Conservation (phyloP, 2,888 invertebrate genomes). For the Theristus sp. region DNA sequence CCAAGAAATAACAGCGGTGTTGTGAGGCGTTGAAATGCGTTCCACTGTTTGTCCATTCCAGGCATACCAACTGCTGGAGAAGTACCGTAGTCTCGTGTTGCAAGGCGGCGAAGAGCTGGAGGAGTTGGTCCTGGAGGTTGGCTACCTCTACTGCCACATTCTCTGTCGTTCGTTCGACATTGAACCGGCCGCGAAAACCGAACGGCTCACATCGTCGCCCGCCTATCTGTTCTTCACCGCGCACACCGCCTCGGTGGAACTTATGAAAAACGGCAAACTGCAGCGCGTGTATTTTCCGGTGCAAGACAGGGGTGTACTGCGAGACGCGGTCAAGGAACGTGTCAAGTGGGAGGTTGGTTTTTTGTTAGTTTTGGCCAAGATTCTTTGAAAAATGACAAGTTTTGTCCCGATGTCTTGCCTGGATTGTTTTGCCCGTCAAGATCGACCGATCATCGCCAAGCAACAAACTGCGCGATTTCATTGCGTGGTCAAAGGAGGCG, state of each 20-base stretch:
- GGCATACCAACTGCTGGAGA: conserved; percentile 11
- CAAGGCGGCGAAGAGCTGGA: neutral
- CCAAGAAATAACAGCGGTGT: too few species aligned
- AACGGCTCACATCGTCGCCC: conserved; percentile 6
- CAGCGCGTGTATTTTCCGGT: conserved; percentile 30
- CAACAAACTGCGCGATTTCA: conserved; percentile 31
- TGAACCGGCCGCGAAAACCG: conserved; percentile 14
- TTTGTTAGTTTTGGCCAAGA: too few species aligned
- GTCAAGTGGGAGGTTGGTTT: conserved; percentile 30
- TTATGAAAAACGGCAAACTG: conserved; percentile 27
- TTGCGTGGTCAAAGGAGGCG: conserved; percentile 31
- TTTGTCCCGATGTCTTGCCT: too few species aligned
- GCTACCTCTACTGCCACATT: conserved; percentile 29
- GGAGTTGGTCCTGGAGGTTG: conserved; percentile 21
- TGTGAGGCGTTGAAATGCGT: too few species aligned
- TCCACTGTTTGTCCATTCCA: too few species aligned
- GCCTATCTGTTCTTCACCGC: conserved; percentile 21
- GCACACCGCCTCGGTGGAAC: conserved; percentile 28
- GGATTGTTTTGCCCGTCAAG: neutral
- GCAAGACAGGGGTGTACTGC: conserved; percentile 15
- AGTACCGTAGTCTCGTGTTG: conserved; percentile 3
- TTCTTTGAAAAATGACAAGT: too few species aligned
- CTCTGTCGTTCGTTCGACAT: conserved; percentile 29
- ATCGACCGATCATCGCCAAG: conserved; percentile 30
- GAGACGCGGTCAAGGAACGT: conserved; percentile 30